A percentile compares a stretch with the other conserved stretches of the same genome.
Evolutionary conservation across 2,113 vertebrate species (phyloP).

Genomic region (Pantherophis guttatus): DNA sequence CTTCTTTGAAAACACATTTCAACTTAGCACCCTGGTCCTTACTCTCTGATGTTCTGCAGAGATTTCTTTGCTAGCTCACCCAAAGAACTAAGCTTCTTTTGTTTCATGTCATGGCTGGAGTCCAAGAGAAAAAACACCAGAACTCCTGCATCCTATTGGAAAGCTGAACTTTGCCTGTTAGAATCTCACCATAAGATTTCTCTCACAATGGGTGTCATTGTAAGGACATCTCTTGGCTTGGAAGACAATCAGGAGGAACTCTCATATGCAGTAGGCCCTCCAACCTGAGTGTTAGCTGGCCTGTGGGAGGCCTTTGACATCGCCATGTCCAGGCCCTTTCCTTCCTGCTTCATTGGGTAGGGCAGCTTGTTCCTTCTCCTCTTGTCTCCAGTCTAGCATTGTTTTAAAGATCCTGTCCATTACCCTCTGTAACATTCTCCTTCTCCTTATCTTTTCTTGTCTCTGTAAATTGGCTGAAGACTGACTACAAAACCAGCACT

Average conservation of each 20-base stretch:
- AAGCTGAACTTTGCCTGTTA: background rate
- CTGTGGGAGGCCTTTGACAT: background rate
- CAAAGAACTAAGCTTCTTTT: conserved; percentile 19
- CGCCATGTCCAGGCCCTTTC: background rate
- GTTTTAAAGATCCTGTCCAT: background rate
- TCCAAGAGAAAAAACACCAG: background rate
- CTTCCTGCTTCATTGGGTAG: background rate
- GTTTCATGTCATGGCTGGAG: background rate
- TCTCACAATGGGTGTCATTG: conserved; percentile 12
- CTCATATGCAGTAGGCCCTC: background rate
- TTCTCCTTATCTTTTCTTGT: background rate
- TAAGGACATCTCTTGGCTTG: background rate
- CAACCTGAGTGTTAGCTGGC: background rate
- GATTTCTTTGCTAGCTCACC: background rate
- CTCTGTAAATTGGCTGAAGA: background rate
- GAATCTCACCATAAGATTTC: background rate
- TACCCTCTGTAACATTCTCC: background rate
- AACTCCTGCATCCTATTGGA: background rate
- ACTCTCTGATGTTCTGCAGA: background rate
- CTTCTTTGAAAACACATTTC: background rate
- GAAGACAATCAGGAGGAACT: background rate
- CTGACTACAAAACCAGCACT: background rate
- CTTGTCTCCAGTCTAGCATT: background rate
- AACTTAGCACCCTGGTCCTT: background rate
- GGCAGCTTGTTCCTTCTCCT: background rate